Evolutionary conservation across 2,113 vertebrate species (phyloP).

Genomic region (Corapipo altera): DNA sequence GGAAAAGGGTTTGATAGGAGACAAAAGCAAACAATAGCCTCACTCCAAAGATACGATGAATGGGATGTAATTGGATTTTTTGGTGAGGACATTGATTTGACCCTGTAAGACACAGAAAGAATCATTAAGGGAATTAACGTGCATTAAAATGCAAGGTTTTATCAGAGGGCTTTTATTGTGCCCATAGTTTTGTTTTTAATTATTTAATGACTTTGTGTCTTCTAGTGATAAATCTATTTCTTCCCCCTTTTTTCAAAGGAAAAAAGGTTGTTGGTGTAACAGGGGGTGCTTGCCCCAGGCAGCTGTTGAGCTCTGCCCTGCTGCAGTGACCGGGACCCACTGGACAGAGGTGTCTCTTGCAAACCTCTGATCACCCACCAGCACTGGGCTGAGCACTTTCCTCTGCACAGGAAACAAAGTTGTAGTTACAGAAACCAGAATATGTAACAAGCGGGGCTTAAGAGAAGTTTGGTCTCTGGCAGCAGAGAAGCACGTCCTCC

Average conservation of each 20-base stretch:
- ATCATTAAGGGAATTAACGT: constrained; percentile 77
- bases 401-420: not conserved
- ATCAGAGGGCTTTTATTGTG: constrained; percentile 75
- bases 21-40: constrained; percentile 84
- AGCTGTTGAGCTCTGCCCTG: not conserved
- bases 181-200: constrained; percentile 79
- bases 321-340: not conserved
- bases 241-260: not conserved
- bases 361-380: not conserved
- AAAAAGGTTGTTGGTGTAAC: not conserved
- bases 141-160: constrained; percentile 70
- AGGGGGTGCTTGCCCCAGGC: not conserved
- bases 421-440: not conserved
- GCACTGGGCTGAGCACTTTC: rapidly evolving
- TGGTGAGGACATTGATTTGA: constrained; percentile 81
- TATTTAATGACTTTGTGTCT: constrained; percentile 81
- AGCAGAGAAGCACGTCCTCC: not conserved
- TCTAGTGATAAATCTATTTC: constrained; percentile 71
- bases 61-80: constrained; percentile 82
- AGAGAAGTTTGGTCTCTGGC: not conserved
- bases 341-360: not conserved
- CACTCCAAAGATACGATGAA: constrained; percentile 77
- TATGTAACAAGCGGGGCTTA: rapidly evolving
- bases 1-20: constrained; percentile 82
- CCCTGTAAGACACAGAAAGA: constrained; percentile 73